Evolutionary conservation across 2,888 invertebrate species (phyloP).

Genomic region (Pediacus dermestoides): DNA sequence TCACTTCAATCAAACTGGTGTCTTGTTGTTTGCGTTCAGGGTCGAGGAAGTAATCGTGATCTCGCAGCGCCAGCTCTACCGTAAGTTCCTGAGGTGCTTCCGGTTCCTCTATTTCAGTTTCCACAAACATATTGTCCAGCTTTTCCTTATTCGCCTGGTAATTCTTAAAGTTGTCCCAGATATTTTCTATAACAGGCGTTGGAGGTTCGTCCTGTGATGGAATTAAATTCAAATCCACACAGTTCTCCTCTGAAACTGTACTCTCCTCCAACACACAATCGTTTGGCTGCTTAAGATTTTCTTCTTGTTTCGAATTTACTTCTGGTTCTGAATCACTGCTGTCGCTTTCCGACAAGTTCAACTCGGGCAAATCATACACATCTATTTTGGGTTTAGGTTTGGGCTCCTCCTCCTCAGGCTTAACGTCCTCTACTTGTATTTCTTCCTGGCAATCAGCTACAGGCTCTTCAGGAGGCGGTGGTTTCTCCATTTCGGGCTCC

Average conservation of each 20-base stretch:
- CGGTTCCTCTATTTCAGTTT: constrained; percentile 15
- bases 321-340: constrained; percentile 61
- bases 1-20: constrained; percentile 38
- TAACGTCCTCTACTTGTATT: constrained; percentile 12
- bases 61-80: constrained; percentile 49
- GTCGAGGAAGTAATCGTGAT: constrained; percentile 72
- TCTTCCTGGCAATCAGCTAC: constrained; percentile 23
- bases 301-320: constrained; percentile 28
- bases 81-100: constrained; percentile 26
- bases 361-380: constrained; percentile 69
- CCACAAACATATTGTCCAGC: constrained; percentile 40
- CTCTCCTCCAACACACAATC: too few relatives aligned
- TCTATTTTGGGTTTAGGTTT: constrained; percentile 56
- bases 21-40: constrained; percentile 35
- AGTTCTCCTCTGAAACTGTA: constrained; percentile 4
- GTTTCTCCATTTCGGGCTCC: constrained; percentile 28
- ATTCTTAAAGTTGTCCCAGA: constrained; percentile 74
- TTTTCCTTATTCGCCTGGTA: constrained; percentile 69
- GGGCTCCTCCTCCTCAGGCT: constrained; percentile 24
- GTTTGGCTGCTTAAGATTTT: constrained; percentile 39
- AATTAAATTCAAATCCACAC: too few relatives aligned
- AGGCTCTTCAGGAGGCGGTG: constrained; percentile 19
- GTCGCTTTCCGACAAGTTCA: constrained; percentile 82
- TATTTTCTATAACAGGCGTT: constrained; percentile 54
- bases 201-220: too few relatives aligned